Percentiles rank a stretch among this genome's conserved stretches.
These are phyloP conservation scores for Meiosimyza platycephala DNA, from an alignment of 2,888 invertebrate genomes.

Conservation along the genomic window DNA sequence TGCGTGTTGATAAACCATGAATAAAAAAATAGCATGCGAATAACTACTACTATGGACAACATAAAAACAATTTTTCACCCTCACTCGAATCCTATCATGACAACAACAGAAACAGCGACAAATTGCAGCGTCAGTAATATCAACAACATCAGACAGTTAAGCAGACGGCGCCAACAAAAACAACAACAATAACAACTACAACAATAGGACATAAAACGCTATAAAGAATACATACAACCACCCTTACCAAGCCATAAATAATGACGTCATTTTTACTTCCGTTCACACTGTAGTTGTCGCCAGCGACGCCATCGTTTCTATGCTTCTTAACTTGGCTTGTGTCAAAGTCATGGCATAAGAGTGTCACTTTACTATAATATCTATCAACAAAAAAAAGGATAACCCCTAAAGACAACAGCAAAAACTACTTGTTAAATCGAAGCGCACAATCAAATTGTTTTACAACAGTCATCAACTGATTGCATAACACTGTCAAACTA, in stretches of 20 bases:
- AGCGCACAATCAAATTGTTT: background rate
- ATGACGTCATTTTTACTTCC: background rate
- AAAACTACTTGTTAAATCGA: background rate
- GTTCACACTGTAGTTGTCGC: background rate
- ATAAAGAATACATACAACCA: slow-evolving; percentile 12
- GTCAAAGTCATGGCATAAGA: background rate
- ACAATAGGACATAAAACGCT: slow-evolving; percentile 32
- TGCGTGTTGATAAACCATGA: slow-evolving; percentile 51
- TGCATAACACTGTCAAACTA: no score
- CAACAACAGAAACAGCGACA: slow-evolving; percentile 26
- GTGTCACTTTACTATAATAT: no score
- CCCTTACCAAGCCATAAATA: slow-evolving; percentile 9
- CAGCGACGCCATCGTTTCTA: slow-evolving; percentile 9
- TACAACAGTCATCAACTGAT: background rate
- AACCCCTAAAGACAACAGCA: background rate
- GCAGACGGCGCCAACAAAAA: slow-evolving; percentile 30
- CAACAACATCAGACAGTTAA: slow-evolving; percentile 35
- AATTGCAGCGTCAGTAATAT: slow-evolving; percentile 24
- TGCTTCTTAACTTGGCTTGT: background rate
- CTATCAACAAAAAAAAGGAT: no score
- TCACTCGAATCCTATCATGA: slow-evolving; percentile 6
- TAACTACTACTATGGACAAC: slow-evolving; percentile 5
- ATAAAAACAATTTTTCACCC: slow-evolving; percentile 18
- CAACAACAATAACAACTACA: slow-evolving; percentile 40
- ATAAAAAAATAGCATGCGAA: slow-evolving; percentile 37